A percentile compares a stretch with the other conserved stretches of the same genome.
Conservation (phyloP, 2,888 invertebrate genomes). For the Nebria brevicollis region DNA sequence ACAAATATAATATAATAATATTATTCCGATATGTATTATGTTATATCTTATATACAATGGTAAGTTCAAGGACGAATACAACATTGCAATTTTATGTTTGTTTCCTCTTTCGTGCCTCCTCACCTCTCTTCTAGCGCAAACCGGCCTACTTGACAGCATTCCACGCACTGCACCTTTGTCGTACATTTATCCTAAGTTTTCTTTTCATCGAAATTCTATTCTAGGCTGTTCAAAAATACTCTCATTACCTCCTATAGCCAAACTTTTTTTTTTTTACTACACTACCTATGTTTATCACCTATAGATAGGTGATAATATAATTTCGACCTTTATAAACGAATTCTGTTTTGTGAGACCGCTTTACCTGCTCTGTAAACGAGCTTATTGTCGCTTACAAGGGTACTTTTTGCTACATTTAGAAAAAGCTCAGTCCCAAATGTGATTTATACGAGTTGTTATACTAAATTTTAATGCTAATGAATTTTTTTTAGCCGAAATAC, state of each 20-base stretch:
- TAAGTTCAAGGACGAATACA: slow-evolving; percentile 23
- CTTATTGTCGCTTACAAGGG: neutral
- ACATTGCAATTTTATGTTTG: slow-evolving; percentile 16
- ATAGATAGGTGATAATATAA: neutral
- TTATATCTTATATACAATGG: neutral
- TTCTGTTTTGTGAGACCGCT: neutral
- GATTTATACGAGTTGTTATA: too few relatives aligned
- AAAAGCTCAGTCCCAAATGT: neutral
- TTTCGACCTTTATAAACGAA: neutral
- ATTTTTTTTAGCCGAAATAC: too few relatives aligned
- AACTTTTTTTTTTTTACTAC: too few relatives aligned
- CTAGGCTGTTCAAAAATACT: neutral
- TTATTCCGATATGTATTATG: neutral
- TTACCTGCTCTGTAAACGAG: neutral
- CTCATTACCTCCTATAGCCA: neutral
- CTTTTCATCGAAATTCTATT: neutral
- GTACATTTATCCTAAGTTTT: neutral
- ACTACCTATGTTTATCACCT: too few relatives aligned
- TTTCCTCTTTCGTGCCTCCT: neutral
- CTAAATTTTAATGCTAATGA: too few relatives aligned
- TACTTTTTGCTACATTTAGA: neutral
- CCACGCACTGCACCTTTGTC: neutral
- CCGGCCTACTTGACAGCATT: slow-evolving; percentile 1
- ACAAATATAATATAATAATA: neutral
- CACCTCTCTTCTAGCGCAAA: neutral